Evolutionary conservation across 2,113 vertebrate genomes (phyloP).

Genomic region (Xiphophorus couchianus): DNA sequence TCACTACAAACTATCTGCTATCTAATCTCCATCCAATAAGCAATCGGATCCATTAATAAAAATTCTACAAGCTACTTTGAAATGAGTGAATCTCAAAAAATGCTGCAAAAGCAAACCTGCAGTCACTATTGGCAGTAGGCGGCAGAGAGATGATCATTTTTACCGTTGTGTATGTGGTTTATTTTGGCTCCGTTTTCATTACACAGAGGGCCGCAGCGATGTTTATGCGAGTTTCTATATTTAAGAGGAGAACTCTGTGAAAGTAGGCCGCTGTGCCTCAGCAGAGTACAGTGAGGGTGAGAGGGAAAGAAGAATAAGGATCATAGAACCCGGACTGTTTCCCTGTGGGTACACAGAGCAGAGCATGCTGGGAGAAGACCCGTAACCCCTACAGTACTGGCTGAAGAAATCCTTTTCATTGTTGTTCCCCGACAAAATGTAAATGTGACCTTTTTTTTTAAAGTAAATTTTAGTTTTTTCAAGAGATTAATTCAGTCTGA

Average conservation of each 20-base stretch:
- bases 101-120: too few relatives aligned
- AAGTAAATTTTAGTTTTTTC: too few relatives aligned
- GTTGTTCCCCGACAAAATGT: background rate
- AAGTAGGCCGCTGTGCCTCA: conserved; percentile 72
- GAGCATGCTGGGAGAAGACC: conserved; percentile 68
- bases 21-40: too few relatives aligned
- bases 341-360: conserved; percentile 63
- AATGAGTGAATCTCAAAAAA: too few relatives aligned
- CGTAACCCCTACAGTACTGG: conserved; percentile 55
- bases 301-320: conserved; percentile 39
- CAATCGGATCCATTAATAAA: background rate
- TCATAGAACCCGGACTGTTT: conserved; percentile 51
- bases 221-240: conserved; percentile 34
- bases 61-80: background rate
- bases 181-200: background rate
- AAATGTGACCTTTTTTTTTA: background rate
- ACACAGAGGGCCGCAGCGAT: background rate
- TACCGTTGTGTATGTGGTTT: too few relatives aligned
- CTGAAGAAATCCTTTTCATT: conserved; percentile 55
- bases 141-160: too few relatives aligned
- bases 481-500: too few relatives aligned
- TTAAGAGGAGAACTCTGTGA: conserved; percentile 62
- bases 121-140: too few relatives aligned
- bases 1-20: too few relatives aligned
- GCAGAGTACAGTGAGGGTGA: conserved; percentile 21